These are phyloP conservation scores for Orussus abietinus DNA, from an alignment of 1,140 invertebrate species.

Conservation along the genomic window DNA sequence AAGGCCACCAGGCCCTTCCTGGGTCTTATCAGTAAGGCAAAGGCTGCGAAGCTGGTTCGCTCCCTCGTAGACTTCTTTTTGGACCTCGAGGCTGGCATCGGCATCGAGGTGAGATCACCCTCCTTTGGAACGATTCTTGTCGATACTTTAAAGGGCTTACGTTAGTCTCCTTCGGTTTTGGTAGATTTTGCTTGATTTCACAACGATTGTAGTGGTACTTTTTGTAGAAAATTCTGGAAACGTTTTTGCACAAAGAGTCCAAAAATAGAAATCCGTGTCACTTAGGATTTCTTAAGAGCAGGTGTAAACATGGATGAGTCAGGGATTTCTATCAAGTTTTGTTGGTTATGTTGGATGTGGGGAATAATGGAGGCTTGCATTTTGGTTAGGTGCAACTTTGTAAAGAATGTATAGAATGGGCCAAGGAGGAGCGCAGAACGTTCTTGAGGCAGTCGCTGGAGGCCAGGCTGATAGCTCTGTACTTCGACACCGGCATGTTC, in stretches of 20 bases:
- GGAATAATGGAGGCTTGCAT: too few species aligned
- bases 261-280: too few species aligned
- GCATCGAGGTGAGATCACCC: constrained; percentile 68
- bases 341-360: too few species aligned
- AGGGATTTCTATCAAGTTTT: too few species aligned
- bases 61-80: constrained; percentile 96
- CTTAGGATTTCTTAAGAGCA: too few species aligned
- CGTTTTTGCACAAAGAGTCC: too few species aligned
- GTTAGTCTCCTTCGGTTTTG: neutral
- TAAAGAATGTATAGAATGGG: constrained; percentile 99
- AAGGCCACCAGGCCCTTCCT: constrained; percentile 92
- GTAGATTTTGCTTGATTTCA: too few species aligned
- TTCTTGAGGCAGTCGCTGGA: constrained; percentile 96
- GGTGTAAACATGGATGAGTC: too few species aligned
- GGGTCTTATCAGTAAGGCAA: constrained; percentile 93
- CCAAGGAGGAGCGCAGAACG: constrained; percentile 93
- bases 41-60: constrained; percentile 96
- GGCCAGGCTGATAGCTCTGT: constrained; percentile 87
- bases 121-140: too few species aligned
- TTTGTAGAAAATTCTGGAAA: too few species aligned
- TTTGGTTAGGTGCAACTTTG: constrained; percentile 67
- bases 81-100: constrained; percentile 91
- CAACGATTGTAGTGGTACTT: too few species aligned
- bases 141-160: too few species aligned
- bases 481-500: constrained; percentile 90